Evolutionary conservation across 2,797 vertebrate genomes (phyloP), one percentile per base, ranked within the genome.

Genomic region (Acipenser oxyrinchus): DNA sequence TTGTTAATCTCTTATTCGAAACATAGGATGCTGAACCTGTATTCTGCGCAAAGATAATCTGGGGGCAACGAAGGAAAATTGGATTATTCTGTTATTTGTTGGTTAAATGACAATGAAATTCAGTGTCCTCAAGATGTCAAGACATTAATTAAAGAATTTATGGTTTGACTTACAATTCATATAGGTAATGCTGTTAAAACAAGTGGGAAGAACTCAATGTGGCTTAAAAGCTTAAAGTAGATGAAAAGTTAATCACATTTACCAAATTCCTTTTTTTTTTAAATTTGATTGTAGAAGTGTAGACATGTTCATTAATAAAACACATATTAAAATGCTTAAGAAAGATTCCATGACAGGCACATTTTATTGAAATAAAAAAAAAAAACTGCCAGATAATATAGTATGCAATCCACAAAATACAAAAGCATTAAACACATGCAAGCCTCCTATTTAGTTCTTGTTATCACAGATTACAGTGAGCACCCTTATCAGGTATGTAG

Each of bases 1-100:
- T 87, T 86, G 86, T 90, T 89, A 86, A 88, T 88, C 86, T 84
- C 84, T 83, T 85, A 88, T 87, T 89, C 90, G 89, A 91, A 91
- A 89, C 85, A 86, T 69, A 76, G 76, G 76, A 89, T 88, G 82
- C 74, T 83, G 83, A 83, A 77, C 83, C 77, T 82, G 82, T 83
- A 86, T 90, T 90, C 83, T 86, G 89, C 83, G 76, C 82, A 86
- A 79, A 78, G 80, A 89, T 91, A 87, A 91, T 91, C 87, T 87
- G 82, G 80, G 75, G 75, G 73, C 59, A 57, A 82, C 75, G 78
- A 82, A 78, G 83, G 80, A 78, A 93, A 89, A 93, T 92, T 91
- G 83, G 82, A 92, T 91, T 89, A 90, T 88, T 91, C 86, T 88
- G 82, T 90, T 88, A 91, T 93, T 88, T 88, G 78, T 84, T 88